Conservation (phyloP, 2,888 invertebrate species). For the Bembecia ichneumoniformis region DNA sequence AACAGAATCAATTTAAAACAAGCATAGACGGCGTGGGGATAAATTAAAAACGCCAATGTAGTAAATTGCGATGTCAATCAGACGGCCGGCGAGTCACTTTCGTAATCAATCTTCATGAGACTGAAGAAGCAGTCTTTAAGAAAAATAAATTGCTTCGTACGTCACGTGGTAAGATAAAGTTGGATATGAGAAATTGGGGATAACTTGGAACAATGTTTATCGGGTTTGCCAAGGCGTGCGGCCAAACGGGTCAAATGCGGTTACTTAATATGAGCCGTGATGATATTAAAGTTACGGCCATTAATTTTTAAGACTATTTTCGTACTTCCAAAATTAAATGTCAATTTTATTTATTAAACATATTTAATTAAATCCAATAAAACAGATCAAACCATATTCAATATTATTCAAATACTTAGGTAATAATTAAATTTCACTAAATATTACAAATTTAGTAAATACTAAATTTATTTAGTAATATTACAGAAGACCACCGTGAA, state of each 20-base stretch:
- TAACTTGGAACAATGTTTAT: background rate
- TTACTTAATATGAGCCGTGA: background rate
- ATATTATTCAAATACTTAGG: no score
- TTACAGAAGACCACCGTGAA: no score
- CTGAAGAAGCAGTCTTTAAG: slow-evolving; percentile 40
- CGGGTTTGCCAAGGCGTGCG: background rate
- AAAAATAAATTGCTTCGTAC: slow-evolving; percentile 55
- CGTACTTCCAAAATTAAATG: no score
- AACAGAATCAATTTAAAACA: slow-evolving; percentile 28
- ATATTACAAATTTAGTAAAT: no score
- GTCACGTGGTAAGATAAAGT: slow-evolving; percentile 35
- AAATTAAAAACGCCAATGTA: slow-evolving; percentile 62
- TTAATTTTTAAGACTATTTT: no score
- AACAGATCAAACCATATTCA: no score
- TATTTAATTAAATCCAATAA: no score
- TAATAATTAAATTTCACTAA: no score
- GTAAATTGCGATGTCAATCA: slow-evolving; percentile 67
- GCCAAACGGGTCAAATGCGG: background rate
- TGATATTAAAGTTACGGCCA: background rate
- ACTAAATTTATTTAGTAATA: no score
- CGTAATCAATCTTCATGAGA: slow-evolving; percentile 61
- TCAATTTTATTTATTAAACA: no score
- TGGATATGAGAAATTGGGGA: slow-evolving; percentile 13
- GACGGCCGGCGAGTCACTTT: slow-evolving; percentile 39
- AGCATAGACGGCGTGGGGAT: slow-evolving; percentile 33